These are phyloP conservation scores for Metopia argyrocephala DNA, from an alignment of 2,888 invertebrate species.

Conservation along the genomic window DNA sequence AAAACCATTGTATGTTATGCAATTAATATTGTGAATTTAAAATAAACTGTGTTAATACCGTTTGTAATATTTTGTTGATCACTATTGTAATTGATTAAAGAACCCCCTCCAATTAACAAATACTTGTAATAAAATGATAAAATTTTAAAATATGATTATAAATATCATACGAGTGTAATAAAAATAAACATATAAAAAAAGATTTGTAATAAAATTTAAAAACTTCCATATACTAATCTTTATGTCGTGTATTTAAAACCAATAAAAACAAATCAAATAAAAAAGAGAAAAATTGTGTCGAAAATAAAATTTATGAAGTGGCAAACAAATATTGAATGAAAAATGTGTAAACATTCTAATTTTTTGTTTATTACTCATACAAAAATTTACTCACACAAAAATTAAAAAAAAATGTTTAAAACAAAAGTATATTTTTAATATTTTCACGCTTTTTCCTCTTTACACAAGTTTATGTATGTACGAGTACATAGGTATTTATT, in stretches of 20 bases:
- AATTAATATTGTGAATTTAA: no score
- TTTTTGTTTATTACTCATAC: conserved; percentile 22
- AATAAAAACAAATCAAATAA: background rate
- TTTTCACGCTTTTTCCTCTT: conserved; percentile 15
- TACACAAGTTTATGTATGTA: no score
- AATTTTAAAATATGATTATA: no score
- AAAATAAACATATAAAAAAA: background rate
- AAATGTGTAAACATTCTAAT: conserved; percentile 11
- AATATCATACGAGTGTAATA: no score
- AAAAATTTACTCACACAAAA: conserved; percentile 7
- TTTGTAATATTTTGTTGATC: no score
- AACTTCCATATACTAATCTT: background rate
- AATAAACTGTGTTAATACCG: no score
- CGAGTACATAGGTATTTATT: background rate
- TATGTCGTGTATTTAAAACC: background rate
- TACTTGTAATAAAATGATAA: no score
- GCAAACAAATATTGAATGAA: conserved; percentile 36
- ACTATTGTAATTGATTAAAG: no score
- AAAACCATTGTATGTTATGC: no score
- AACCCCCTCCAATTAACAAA: no score
- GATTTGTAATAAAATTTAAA: background rate
- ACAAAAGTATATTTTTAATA: conserved; percentile 12
- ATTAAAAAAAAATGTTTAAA: background rate
- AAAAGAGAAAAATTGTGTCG: background rate
- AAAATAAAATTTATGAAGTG: conserved; percentile 53